Percentiles rank a stretch among this genome's conserved stretches.
Conservation (phyloP, 1,140 invertebrate species). For the Camponotus pennsylvanicus region DNA sequence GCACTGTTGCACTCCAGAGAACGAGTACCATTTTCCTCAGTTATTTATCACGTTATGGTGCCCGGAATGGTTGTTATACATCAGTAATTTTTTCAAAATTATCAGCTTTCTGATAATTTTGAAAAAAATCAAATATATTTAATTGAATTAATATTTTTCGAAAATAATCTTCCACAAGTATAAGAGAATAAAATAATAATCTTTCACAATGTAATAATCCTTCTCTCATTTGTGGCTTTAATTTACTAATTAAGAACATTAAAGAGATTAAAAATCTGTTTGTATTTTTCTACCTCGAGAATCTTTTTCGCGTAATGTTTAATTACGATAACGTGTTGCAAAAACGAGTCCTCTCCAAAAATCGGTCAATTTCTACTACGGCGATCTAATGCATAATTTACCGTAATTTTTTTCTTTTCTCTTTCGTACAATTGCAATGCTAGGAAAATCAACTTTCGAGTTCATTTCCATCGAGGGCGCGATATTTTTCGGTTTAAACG, state of each 20-base stretch:
- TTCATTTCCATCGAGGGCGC: slow-evolving; percentile 23
- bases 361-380: background rate
- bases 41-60: slow-evolving; percentile 22
- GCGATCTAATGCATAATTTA: slow-evolving; percentile 30
- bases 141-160: slow-evolving; percentile 1
- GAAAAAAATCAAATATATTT: slow-evolving; percentile 14
- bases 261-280: slow-evolving; percentile 1
- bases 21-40: slow-evolving; percentile 14
- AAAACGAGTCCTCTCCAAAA: background rate
- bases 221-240: background rate
- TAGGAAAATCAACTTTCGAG: slow-evolving; percentile 15
- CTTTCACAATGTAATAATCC: background rate
- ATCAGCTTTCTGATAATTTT: background rate
- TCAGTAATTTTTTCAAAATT: background rate
- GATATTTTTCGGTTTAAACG: slow-evolving; percentile 61
- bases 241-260: background rate
- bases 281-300: background rate
- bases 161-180: background rate
- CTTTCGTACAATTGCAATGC: background rate
- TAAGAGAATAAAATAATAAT: slow-evolving; percentile 1
- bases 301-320: background rate
- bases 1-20: slow-evolving; percentile 23
- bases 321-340: background rate
- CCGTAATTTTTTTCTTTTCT: background rate
- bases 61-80: slow-evolving; percentile 11